Base-by-base conservation (phyloP, 2,797 vertebrate species). In the Pseudocheirus occidentalis region DNA sequence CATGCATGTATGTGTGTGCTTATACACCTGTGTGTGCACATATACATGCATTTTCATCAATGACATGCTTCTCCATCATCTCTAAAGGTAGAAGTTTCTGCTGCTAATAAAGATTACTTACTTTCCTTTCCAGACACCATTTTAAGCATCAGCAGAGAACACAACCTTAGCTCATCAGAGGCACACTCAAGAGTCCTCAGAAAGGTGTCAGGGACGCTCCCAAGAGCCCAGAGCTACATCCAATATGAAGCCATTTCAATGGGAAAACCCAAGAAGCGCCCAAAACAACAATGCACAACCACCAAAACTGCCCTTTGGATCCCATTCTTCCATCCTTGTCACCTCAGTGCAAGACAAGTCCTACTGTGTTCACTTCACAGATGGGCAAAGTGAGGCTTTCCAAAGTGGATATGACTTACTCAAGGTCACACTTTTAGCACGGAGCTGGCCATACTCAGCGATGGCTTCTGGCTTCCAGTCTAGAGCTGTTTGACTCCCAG, bases 81-180 rank as follows among this genome's bases (percentile, higher is more conserved):
- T 21, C n/a, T 24, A 46, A 11, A 40, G 9, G 40, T 11, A 40
- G n/a, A 40, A 18, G 24, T n/a, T 46, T 40, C 46, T 21, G 73
- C 0, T 40, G 24, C 11, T 24, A 21, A 46, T 27, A 4, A 27
- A 40, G 21, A 46, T 87, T 5, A 87, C 9, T 46, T 93, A 13
- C 2, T 90, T 96, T 95, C 57, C 90, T 81, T 96, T 93, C 50
- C 59, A 90, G 92, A 94, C 16, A 50, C 11, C 56, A 92, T 58
- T 66, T 96, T 55, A 94, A 93, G n/a, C 50, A 59, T 52, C 13
- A 0, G 21, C 24, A 90, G 18, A 94, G 28, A 54, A 18, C 5
- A 40, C 52, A 93, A 62, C 3, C 3, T 40, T 96, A 62, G 10
- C n/a, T 81, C 27, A 11, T 14, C 0, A 93, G 13, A 90, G 18